Evolutionary conservation across 2,888 invertebrate genomes (phyloP), one percentile per base, ranked within the genome.

Genomic region (Bellardia bayeri): DNA sequence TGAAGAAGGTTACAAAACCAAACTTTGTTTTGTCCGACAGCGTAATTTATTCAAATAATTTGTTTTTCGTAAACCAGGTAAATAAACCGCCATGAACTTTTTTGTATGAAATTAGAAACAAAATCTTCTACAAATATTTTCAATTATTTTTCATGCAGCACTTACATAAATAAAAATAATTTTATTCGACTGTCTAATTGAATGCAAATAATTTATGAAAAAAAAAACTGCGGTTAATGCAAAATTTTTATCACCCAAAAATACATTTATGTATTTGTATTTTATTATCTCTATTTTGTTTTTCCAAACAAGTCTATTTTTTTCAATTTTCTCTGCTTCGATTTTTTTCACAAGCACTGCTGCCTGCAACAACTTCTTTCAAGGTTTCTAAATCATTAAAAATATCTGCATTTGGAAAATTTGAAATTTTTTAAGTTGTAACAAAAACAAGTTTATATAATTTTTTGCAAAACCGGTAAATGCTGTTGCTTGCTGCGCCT

Each of bases 1-100:
- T 23, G 23, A 23, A 23, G 23, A 23, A 23, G 23, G 23, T 23
- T 23, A 23, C 23, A 23, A 23, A 23, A 23, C 23, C 23, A 23
- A 23, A 23, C 23, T 23, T 23, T 23, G 23, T 23, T 23, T 23
- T 23, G 0, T 23, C 23, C 23, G 23, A 23, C 23, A 23, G 23
- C 1, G 23, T 23, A 23, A 23, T 23, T 23, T 23, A 23, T 23
- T 23, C 23, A 23, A 23, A 23, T 23, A 23, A 23, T 23, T 23
- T 23, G 23, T 23, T 23, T 23, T 23, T 23, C 23, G 23, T 23
- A 23, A 71, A 63, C 33, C 14, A 40, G 63, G n/a, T 63, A 63
- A 63, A n/a, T 71, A 71, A 71, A 71, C 71, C 54, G 71, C 71
- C 71, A 71, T 71, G 71, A 71, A 71, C 71, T 71, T 71, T 71